A percentile compares a stretch with the other conserved stretches of the same genome.
phyloP scores from a whole-genome alignment of 2,888 invertebrate genomes.

The Hermaeophaga mercurialis region DNA sequence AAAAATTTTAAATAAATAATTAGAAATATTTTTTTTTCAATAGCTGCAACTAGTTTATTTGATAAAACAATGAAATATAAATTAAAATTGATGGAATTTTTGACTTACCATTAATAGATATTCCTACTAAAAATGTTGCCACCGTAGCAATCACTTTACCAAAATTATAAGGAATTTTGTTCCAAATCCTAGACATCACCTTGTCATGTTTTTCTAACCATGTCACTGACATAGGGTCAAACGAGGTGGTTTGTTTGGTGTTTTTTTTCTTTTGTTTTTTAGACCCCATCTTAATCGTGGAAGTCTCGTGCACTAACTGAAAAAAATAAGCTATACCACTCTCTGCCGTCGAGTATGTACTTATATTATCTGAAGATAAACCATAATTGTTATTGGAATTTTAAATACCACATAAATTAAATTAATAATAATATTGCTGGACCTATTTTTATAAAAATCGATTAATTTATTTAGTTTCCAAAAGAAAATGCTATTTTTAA shows the following conservation, averaged over 20 bases:
- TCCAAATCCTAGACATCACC: constrained; percentile 62
- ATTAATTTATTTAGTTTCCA: too few species aligned
- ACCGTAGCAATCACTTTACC: constrained; percentile 63
- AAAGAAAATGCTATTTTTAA: too few species aligned
- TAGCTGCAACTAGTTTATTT: too few species aligned
- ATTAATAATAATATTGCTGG: not conserved
- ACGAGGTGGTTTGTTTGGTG: not conserved
- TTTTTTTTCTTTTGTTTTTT: constrained; percentile 16
- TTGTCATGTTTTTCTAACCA: constrained; percentile 67
- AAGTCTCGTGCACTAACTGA: constrained; percentile 10
- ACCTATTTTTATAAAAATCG: not conserved
- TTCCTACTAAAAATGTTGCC: constrained; percentile 67
- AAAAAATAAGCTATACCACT: constrained; percentile 7
- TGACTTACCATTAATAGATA: constrained; percentile 66
- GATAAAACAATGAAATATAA: too few species aligned
- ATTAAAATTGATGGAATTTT: too few species aligned
- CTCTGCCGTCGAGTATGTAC: not conserved
- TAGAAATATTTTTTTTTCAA: too few species aligned
- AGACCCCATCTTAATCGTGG: constrained; percentile 11
- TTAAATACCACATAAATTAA: constrained; percentile 3
- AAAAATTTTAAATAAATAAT: too few species aligned
- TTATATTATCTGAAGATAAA: constrained; percentile 11
- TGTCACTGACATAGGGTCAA: constrained; percentile 63
- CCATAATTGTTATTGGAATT: constrained; percentile 3
- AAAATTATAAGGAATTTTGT: constrained; percentile 62